Percentiles rank a stretch among this genome's conserved stretches.
These are phyloP conservation scores for Drosophila miranda DNA, from an alignment of 1,140 invertebrate genomes.

Conservation along the genomic window DNA sequence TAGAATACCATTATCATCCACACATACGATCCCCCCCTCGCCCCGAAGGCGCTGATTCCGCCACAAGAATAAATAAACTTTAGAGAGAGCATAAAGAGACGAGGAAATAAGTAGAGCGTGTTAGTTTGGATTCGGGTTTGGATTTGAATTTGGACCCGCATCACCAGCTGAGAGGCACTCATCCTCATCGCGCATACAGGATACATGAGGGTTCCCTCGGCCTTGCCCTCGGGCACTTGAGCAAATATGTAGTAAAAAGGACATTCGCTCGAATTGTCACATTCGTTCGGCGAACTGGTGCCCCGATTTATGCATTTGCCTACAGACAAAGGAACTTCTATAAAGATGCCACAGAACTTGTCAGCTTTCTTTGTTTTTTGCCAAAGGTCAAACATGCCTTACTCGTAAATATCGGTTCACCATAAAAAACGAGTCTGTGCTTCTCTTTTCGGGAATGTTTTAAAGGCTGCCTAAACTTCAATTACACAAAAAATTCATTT, in stretches of 20 bases:
- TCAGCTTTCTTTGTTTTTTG: conserved; percentile 14
- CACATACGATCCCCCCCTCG: conserved; percentile 30
- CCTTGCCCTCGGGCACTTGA: conserved; percentile 13
- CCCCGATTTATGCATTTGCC: conserved; percentile 43
- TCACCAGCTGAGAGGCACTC: conserved; percentile 31
- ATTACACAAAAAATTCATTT: too few species aligned
- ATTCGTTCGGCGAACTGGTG: conserved; percentile 35
- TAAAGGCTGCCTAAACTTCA: not conserved
- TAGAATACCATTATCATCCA: conserved; percentile 18
- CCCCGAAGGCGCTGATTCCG: conserved; percentile 14
- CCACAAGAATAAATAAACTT: conserved; percentile 18
- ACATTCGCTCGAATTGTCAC: conserved; percentile 60
- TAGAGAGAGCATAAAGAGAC: conserved; percentile 23
- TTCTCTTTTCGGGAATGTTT: not conserved
- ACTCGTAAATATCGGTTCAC: not conserved
- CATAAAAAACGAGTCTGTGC: not conserved
- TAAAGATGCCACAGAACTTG: conserved; percentile 11
- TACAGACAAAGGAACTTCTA: conserved; percentile 22
- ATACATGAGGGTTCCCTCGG: too few species aligned
- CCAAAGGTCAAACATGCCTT: conserved; percentile 17
- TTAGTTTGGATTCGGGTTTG: not conserved
- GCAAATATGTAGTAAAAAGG: conserved; percentile 52
- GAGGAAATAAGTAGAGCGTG: conserved; percentile 11
- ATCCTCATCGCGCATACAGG: conserved; percentile 13
- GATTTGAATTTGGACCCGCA: conserved; percentile 15